Conservation (phyloP, 2,797 vertebrate genomes). For the Meda fulgida region DNA sequence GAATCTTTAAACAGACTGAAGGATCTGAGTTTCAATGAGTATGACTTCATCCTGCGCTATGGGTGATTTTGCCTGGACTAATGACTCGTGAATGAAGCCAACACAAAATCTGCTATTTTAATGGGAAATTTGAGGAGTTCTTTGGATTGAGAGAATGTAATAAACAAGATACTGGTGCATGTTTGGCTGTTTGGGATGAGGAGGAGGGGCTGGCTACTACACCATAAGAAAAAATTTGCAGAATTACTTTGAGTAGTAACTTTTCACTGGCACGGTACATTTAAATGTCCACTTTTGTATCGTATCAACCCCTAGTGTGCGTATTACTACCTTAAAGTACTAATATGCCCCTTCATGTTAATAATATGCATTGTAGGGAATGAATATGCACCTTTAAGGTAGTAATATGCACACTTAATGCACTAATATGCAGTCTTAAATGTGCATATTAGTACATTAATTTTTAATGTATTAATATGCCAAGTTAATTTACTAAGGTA, state of each 20-base stretch:
- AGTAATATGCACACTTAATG: not conserved
- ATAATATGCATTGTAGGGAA: not conserved
- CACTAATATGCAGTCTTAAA: not conserved
- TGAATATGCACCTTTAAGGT: conserved; percentile 8
- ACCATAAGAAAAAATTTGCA: not conserved
- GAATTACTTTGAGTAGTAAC: not conserved
- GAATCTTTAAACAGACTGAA: conserved; percentile 79
- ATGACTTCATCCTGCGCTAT: conserved; percentile 67
- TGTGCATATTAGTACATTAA: not conserved
- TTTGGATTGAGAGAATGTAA: conserved; percentile 6
- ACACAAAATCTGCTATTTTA: conserved; percentile 34
- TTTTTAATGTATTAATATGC: not conserved
- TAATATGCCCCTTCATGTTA: not conserved
- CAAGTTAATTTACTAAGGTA: not conserved
- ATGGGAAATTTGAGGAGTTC: conserved; percentile 12
- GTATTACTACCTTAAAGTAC: not conserved
- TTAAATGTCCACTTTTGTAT: not conserved
- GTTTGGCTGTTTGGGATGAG: not conserved
- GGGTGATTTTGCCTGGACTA: conserved; percentile 65
- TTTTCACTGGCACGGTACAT: not conserved
- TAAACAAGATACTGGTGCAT: not conserved
- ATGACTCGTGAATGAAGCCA: conserved; percentile 68
- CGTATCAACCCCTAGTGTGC: not conserved
- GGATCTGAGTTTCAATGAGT: conserved; percentile 73
- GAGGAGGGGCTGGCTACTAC: not conserved